phyloP scores from a whole-genome alignment of 2,888 invertebrate genomes.

The Gymnocheta viridis region DNA sequence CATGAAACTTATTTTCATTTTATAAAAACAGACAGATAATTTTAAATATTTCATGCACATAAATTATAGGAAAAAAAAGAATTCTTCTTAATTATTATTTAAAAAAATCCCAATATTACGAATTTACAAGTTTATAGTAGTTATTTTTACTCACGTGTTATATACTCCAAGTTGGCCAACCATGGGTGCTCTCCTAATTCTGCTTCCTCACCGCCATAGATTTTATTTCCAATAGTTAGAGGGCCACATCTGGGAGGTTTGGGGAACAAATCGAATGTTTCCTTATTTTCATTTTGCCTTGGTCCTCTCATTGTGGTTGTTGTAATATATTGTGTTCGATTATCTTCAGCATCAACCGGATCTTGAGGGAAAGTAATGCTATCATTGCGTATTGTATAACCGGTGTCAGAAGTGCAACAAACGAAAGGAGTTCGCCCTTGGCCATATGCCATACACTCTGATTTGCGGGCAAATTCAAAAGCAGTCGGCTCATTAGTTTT shows the following conservation, averaged over 20 bases:
- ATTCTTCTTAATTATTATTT: not conserved
- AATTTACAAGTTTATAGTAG: not conserved
- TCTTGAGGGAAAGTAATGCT: slow-evolving; percentile 64
- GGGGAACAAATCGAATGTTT: slow-evolving; percentile 39
- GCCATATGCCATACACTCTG: slow-evolving; percentile 54
- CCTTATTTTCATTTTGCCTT: not conserved
- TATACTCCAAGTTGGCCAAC: slow-evolving; percentile 86
- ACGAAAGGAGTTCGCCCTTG: slow-evolving; percentile 60
- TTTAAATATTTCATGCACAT: too few species aligned
- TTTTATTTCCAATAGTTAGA: slow-evolving; percentile 81
- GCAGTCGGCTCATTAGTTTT: slow-evolving; percentile 6
- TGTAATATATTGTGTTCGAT: too few species aligned
- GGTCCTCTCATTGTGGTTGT: not conserved
- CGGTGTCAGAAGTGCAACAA: slow-evolving; percentile 70
- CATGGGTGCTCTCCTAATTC: slow-evolving; percentile 86
- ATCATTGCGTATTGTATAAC: slow-evolving; percentile 37
- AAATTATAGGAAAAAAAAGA: not conserved
- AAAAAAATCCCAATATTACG: not conserved
- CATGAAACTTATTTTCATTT: too few species aligned
- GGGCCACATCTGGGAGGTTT: slow-evolving; percentile 73
- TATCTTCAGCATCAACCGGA: not conserved
- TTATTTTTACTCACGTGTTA: slow-evolving; percentile 72
- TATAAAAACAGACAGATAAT: too few species aligned
- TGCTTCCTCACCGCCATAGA: slow-evolving; percentile 84
- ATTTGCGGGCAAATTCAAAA: slow-evolving; percentile 65